Base-by-base conservation (phyloP, 2,113 vertebrate species). In the Petrocephalus microphthalmus region DNA sequence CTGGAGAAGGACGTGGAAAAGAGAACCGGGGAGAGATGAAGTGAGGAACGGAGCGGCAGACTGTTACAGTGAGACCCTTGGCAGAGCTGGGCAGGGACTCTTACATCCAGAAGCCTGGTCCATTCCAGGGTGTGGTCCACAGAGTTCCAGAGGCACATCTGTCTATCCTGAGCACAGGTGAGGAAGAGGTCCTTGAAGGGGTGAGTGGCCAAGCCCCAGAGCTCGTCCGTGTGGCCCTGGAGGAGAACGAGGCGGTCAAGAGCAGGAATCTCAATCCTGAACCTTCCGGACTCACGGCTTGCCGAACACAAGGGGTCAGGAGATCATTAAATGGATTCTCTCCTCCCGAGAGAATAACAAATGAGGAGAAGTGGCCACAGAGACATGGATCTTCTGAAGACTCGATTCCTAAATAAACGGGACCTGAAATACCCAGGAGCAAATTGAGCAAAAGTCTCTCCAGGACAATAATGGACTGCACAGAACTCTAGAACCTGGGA, bases 171-270 rank as follows among this genome's bases (percentile, higher is more conserved):
- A 88, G 98, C 98, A 89, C 98, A 99, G 0, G 96, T 98, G 94
- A 99, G 96, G 89, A 99, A 98, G 90, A 97, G 90, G 11, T 97
- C 95, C 92, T 95, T 97, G 94, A 97, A 99, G 2, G 98, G 98
- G 92, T 99, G 98, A 54, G 97, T 95, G 29, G 97, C 98, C 91
- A 99, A 91, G 90, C 98, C 98, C 98, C 98, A 99, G 83, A 99
- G 96, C 91, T 99, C 98, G 87, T 99, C 98, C 37, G 98, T 99
- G 94, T 99, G 98, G 89, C 98, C 98, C 98, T 99, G 91, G 22
- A 92, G 92, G 10, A 5, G 15, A 91, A 81, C 7, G 22, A 56
- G 17, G 6, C 2, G 37, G 22, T 54, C 67, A 74, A 19, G 37
- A 19, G 33, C 29, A 37, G 71, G 33, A 74, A 74, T 19, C 67